Conservation (phyloP, 2,797 vertebrate species). For the Rallus crepitans region DNA sequence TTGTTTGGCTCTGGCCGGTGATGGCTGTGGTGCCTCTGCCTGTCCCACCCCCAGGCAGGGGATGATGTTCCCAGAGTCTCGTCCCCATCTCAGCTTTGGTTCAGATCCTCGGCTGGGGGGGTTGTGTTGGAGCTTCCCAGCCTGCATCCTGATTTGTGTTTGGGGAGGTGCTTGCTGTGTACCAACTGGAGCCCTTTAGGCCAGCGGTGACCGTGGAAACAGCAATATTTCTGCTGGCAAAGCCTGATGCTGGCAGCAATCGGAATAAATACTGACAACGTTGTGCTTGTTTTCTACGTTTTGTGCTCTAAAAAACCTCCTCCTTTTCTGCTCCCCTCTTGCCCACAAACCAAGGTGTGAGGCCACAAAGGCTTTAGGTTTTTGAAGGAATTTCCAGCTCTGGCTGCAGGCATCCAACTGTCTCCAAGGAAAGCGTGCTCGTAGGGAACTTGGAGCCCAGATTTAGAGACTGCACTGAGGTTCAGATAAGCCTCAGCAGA, state of each 20-base stretch:
- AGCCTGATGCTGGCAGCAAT: neutral
- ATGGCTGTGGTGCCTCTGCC: neutral
- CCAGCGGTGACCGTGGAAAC: neutral
- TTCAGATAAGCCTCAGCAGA: neutral
- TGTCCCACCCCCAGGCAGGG: neutral
- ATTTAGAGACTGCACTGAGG: neutral
- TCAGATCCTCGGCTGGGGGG: neutral
- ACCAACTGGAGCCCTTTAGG: neutral
- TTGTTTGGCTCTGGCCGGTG: neutral
- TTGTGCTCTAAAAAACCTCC: neutral
- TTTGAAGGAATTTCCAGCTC: neutral
- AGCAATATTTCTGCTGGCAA: neutral
- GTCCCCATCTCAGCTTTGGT: rapidly evolving
- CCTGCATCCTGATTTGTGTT: rapidly evolving
- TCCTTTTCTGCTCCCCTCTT: neutral
- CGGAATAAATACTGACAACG: neutral
- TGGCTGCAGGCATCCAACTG: neutral
- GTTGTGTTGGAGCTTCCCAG: neutral
- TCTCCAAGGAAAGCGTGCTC: neutral
- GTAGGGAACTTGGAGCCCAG: neutral
- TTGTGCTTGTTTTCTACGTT: neutral
- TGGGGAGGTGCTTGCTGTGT: rapidly evolving
- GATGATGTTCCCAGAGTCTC: neutral
- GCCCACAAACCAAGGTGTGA: rapidly evolving
- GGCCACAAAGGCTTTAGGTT: neutral